A percentile compares a stretch with the other conserved stretches of the same genome.
These are phyloP conservation scores for Psephotus haematonotus DNA, from an alignment of 2,113 vertebrate genomes.

Conservation along the genomic window DNA sequence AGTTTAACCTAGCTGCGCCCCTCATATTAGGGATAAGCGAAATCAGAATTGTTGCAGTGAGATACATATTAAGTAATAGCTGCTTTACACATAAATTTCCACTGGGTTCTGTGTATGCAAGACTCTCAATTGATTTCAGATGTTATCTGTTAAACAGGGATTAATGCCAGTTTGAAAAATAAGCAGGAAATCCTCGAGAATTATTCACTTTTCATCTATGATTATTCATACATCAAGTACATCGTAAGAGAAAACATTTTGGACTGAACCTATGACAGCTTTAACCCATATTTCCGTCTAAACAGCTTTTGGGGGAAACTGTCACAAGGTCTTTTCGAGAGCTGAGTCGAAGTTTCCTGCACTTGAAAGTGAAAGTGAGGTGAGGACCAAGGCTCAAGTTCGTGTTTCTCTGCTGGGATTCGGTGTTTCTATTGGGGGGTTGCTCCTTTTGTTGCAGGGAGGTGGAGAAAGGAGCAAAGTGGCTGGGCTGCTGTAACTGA, in stretches of 20 bases:
- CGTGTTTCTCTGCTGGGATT: background rate
- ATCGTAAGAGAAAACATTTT: background rate
- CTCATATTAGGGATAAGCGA: constrained; percentile 54
- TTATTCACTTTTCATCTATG: constrained; percentile 55
- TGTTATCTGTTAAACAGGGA: constrained; percentile 48
- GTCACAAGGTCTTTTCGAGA: background rate
- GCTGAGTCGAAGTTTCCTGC: background rate
- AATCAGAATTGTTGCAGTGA: constrained; percentile 63
- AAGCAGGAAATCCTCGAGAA: constrained; percentile 47
- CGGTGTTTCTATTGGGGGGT: background rate
- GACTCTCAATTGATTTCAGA: constrained; percentile 49
- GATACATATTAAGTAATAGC: background rate
- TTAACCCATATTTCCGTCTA: background rate
- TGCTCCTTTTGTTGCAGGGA: background rate
- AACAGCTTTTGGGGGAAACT: constrained; percentile 9
- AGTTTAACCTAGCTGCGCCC: constrained; percentile 73
- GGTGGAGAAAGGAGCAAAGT: background rate
- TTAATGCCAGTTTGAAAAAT: constrained; percentile 60
- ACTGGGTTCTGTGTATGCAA: background rate
- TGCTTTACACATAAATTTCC: constrained; percentile 24
- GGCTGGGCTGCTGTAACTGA: background rate
- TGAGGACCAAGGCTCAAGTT: background rate
- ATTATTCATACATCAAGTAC: constrained; percentile 26
- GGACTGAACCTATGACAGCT: background rate
- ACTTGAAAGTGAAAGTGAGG: constrained; percentile 29